Evolutionary conservation across 2,888 invertebrate genomes (phyloP).

Genomic region (Scaptomyza caliginosa): DNA sequence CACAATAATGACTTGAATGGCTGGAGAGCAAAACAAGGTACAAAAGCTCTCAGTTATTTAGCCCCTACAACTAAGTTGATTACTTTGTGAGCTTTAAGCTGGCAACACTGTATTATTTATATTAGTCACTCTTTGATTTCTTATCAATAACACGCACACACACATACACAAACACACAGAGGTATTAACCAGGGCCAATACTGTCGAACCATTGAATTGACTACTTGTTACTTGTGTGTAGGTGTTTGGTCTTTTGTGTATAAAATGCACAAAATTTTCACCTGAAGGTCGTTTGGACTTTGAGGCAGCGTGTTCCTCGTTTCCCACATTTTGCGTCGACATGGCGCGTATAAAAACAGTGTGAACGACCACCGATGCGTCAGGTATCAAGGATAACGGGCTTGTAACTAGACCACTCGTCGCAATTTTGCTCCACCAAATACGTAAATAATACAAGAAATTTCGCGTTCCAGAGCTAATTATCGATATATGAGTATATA

Average conservation of each 20-base stretch:
- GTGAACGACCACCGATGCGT: constrained; percentile 11
- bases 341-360: constrained; percentile 40
- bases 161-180: constrained; percentile 2
- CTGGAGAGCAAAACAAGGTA: not conserved
- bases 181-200: not conserved
- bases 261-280: constrained; percentile 71
- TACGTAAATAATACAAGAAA: constrained; percentile 70
- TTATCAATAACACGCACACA: constrained; percentile 34
- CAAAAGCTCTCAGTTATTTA: not conserved
- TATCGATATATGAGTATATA: constrained; percentile 36
- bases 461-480: constrained; percentile 40
- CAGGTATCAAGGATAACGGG: constrained; percentile 11
- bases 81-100: not conserved
- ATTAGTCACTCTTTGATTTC: constrained; percentile 62
- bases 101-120: not conserved
- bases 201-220: constrained; percentile 9
- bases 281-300: constrained; percentile 86
- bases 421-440: constrained; percentile 40
- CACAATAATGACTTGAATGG: not conserved
- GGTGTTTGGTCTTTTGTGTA: constrained; percentile 19
- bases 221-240: constrained; percentile 54
- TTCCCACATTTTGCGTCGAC: constrained; percentile 81
- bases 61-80: not conserved
- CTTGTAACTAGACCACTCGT: constrained; percentile 24
- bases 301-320: constrained; percentile 80